These are phyloP conservation scores for Bugula neritina DNA, from an alignment of 2,888 invertebrate species.

Conservation along the genomic window DNA sequence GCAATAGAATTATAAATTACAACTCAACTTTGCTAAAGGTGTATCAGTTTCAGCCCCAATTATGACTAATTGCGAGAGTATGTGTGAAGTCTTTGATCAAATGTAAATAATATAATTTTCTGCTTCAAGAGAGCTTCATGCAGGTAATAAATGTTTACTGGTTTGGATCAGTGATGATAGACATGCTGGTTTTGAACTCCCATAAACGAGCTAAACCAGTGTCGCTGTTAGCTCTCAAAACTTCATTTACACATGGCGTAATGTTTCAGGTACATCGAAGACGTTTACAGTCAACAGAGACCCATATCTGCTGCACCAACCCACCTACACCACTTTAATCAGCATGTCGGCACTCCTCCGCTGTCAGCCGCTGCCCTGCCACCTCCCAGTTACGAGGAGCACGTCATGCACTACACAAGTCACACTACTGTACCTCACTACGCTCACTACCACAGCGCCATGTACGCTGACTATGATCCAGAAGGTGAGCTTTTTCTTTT, in stretches of 20 bases:
- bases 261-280: not conserved
- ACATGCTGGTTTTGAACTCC: too few species aligned
- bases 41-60: not conserved
- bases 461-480: slow-evolving; percentile 20
- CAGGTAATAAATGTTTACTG: not conserved
- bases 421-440: not conserved
- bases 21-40: not conserved
- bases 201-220: too few species aligned
- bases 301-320: not conserved
- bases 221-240: too few species aligned
- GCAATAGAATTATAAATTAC: not conserved
- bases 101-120: not conserved
- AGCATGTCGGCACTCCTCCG: not conserved
- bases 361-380: not conserved
- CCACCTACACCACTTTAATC: not conserved
- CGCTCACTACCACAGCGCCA: not conserved
- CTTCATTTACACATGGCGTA: not conserved
- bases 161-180: not conserved
- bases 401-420: slow-evolving; percentile 20
- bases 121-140: not conserved
- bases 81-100: not conserved
- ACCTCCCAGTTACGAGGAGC: slow-evolving; percentile 27
- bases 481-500: not conserved
- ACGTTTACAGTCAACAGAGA: slow-evolving; percentile 16
- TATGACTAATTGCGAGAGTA: not conserved